These are phyloP conservation scores for Torymus aiolomorphi DNA, from an alignment of 2,888 invertebrate species.

Conservation along the genomic window DNA sequence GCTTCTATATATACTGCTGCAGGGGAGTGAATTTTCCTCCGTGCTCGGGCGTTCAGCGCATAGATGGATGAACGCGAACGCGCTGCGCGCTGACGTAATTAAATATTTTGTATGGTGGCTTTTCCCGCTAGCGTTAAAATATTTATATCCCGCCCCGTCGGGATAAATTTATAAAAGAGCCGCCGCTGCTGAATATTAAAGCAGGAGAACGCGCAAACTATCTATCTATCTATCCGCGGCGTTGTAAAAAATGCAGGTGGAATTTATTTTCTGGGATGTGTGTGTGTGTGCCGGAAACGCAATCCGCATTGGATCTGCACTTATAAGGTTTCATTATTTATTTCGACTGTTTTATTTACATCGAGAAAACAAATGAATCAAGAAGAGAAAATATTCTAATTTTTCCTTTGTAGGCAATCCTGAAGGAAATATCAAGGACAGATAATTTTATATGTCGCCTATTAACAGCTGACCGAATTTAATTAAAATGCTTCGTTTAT, in stretches of 20 bases:
- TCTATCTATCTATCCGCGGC: too few relatives aligned
- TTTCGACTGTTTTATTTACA: neutral
- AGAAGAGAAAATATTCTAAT: neutral
- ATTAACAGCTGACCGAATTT: slow-evolving; percentile 61
- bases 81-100: slow-evolving; percentile 34
- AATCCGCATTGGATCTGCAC: too few relatives aligned
- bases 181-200: too few relatives aligned
- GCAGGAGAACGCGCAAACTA: too few relatives aligned
- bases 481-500: slow-evolving; percentile 65
- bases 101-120: slow-evolving; percentile 36
- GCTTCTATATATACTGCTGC: too few relatives aligned
- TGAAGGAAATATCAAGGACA: slow-evolving; percentile 17
- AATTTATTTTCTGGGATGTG: too few relatives aligned
- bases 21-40: neutral
- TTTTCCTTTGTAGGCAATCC: slow-evolving; percentile 10
- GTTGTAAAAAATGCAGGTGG: too few relatives aligned
- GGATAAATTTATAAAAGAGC: too few relatives aligned
- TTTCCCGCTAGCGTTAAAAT: neutral
- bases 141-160: too few relatives aligned
- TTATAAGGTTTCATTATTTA: neutral
- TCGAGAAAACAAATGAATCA: neutral
- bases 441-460: slow-evolving; percentile 12
- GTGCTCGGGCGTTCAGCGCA: neutral
- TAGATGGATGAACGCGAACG: too few relatives aligned
- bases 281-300: too few relatives aligned